Conservation (phyloP, 1,140 invertebrate genomes). For the Trichonephila inaurata region DNA sequence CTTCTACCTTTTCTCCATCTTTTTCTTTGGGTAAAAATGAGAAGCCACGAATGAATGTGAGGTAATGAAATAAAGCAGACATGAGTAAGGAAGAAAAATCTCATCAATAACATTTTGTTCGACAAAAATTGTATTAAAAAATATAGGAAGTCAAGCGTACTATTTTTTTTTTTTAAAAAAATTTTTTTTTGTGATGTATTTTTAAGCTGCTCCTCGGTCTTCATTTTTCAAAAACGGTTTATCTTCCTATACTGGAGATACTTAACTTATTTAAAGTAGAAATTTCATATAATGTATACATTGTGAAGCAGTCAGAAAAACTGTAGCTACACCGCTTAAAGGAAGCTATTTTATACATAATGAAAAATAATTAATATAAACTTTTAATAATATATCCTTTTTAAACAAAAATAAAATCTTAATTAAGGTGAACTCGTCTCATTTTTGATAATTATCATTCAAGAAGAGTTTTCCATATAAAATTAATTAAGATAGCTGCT, state of each 20-base stretch:
- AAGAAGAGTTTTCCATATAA: too few relatives aligned
- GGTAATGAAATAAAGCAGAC: constrained; percentile 42
- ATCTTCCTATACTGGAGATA: not conserved
- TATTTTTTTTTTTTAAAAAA: not conserved
- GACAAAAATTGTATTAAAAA: too few relatives aligned
- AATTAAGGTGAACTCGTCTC: too few relatives aligned
- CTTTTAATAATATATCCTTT: too few relatives aligned
- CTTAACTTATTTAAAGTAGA: not conserved
- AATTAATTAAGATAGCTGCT: too few relatives aligned
- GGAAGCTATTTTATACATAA: too few relatives aligned
- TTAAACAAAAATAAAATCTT: too few relatives aligned
- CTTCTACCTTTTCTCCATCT: not conserved
- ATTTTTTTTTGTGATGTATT: not conserved
- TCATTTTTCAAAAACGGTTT: too few relatives aligned
- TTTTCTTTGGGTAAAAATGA: constrained; percentile 11
- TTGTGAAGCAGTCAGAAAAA: not conserved
- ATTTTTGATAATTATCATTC: too few relatives aligned
- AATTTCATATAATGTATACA: not conserved
- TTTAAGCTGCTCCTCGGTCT: not conserved
- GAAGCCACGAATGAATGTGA: not conserved
- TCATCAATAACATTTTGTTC: constrained; percentile 7
- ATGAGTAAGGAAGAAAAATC: not conserved
- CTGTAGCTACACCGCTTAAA: too few relatives aligned
- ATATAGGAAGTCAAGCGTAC: not conserved
- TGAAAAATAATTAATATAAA: too few relatives aligned